Conservation (phyloP, 2,113 vertebrate species). For the Erinaceus europaeus region DNA sequence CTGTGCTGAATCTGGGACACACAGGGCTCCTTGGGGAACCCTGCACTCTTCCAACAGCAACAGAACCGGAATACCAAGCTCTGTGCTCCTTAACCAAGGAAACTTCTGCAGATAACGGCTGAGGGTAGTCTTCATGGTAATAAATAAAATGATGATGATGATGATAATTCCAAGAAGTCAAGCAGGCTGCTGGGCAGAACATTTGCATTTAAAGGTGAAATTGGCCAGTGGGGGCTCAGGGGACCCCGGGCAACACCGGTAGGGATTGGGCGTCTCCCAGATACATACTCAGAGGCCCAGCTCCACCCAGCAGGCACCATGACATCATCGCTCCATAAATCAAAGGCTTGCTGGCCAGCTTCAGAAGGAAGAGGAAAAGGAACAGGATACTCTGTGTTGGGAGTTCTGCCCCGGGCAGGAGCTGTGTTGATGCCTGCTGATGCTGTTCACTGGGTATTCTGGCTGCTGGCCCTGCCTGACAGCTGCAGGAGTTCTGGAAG, state of each 20-base stretch:
- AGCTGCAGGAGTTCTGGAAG: slow-evolving; percentile 68
- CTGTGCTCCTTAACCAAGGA: slow-evolving; percentile 54
- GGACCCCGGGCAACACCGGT: background rate
- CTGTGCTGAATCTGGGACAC: slow-evolving; percentile 78
- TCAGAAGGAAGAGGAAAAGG: slow-evolving; percentile 68
- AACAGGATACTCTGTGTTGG: slow-evolving; percentile 67
- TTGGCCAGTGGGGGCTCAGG: background rate
- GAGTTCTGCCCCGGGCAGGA: slow-evolving; percentile 51
- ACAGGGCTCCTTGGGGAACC: slow-evolving; percentile 67
- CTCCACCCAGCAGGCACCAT: slow-evolving; percentile 61
- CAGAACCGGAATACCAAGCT: slow-evolving; percentile 67
- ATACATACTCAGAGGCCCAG: slow-evolving; percentile 27
- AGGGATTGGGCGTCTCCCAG: slow-evolving; percentile 42
- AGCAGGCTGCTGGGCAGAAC: background rate
- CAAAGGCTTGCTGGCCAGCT: slow-evolving; percentile 69
- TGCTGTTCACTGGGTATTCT: slow-evolving; percentile 62
- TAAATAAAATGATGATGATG: no score
- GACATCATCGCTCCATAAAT: slow-evolving; percentile 66
- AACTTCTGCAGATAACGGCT: slow-evolving; percentile 40
- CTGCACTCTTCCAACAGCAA: slow-evolving; percentile 68
- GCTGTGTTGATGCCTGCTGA: slow-evolving; percentile 43
- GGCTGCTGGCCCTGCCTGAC: slow-evolving; percentile 61
- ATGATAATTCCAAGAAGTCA: slow-evolving; percentile 40
- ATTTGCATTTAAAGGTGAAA: slow-evolving; percentile 29
- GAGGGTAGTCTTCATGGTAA: slow-evolving; percentile 21